Conservation (phyloP, 2,888 invertebrate species). For the Parnassius mnemosyne region DNA sequence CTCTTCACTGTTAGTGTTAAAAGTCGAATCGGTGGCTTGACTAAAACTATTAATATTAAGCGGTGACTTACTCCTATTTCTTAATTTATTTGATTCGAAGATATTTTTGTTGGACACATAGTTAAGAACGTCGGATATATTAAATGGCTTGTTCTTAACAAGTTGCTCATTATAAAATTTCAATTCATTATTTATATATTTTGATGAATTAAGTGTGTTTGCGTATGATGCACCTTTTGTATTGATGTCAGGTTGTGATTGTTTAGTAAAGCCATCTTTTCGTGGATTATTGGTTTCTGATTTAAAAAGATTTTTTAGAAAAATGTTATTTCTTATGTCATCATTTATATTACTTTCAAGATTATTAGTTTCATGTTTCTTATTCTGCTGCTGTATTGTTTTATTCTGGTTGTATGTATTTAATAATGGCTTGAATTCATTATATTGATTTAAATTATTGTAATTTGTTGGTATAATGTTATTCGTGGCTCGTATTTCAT, state of each 20-base stretch:
- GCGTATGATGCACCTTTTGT: conserved; percentile 21
- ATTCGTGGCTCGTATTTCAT: neutral
- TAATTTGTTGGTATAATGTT: neutral
- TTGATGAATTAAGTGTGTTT: conserved; percentile 36
- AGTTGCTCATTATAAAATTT: conserved; percentile 49
- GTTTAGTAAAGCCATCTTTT: conserved; percentile 34
- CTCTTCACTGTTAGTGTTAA: conserved; percentile 39
- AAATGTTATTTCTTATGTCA: conserved; percentile 59
- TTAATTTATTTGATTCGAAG: conserved; percentile 65
- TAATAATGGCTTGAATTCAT: conserved; percentile 45
- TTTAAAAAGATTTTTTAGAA: conserved; percentile 59
- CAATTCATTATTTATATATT: conserved; percentile 47
- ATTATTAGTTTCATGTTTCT: conserved; percentile 35
- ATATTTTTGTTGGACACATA: conserved; percentile 61
- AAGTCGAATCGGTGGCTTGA: conserved; percentile 38
- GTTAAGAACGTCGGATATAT: conserved; percentile 60
- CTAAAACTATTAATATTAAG: conserved; percentile 38
- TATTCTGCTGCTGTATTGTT: conserved; percentile 27
- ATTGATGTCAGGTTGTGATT: conserved; percentile 30
- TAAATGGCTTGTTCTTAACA: conserved; percentile 51
- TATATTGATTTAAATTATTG: conserved; percentile 41
- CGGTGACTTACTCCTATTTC: conserved; percentile 47
- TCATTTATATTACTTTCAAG: conserved; percentile 45
- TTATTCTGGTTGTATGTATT: conserved; percentile 31
- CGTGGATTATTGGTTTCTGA: conserved; percentile 36